These are phyloP conservation scores for Thamnophis sirtalis DNA, from an alignment of 2,113 vertebrate genomes.

Conservation along the genomic window DNA sequence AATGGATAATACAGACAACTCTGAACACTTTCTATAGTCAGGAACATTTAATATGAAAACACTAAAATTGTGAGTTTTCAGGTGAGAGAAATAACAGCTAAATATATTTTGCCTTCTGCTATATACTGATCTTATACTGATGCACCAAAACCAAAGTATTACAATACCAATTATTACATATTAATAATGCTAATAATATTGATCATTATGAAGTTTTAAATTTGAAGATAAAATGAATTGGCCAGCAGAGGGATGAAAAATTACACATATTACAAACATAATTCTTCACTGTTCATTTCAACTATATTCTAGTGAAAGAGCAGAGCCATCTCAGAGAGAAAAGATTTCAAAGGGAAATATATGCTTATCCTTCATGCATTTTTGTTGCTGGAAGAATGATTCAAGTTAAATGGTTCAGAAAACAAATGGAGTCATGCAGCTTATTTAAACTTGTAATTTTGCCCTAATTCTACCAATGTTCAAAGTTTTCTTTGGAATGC, in stretches of 20 bases:
- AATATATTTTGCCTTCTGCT: conserved; percentile 23
- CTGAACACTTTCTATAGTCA: conserved; percentile 16
- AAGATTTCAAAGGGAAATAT: conserved; percentile 26
- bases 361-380: background rate
- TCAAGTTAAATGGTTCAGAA: background rate
- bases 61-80: background rate
- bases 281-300: conserved; percentile 58
- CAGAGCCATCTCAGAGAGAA: conserved; percentile 22
- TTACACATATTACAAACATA: background rate
- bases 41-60: background rate
- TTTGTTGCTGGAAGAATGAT: conserved; percentile 23
- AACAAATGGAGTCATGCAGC: background rate
- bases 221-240: conserved; percentile 60
- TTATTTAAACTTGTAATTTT: background rate
- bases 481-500: background rate
- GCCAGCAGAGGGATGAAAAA: conserved; percentile 34
- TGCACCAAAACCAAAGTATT: conserved; percentile 49
- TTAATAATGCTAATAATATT: conserved; percentile 60
- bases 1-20: background rate
- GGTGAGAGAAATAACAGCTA: conserved; percentile 30
- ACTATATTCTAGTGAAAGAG: conserved; percentile 41
- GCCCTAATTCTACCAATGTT: background rate
- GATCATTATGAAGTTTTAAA: conserved; percentile 43
- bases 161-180: conserved; percentile 40
- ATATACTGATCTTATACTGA: conserved; percentile 27